Conservation (phyloP, 1,140 invertebrate species). For the Eurytemora carolleeae region DNA sequence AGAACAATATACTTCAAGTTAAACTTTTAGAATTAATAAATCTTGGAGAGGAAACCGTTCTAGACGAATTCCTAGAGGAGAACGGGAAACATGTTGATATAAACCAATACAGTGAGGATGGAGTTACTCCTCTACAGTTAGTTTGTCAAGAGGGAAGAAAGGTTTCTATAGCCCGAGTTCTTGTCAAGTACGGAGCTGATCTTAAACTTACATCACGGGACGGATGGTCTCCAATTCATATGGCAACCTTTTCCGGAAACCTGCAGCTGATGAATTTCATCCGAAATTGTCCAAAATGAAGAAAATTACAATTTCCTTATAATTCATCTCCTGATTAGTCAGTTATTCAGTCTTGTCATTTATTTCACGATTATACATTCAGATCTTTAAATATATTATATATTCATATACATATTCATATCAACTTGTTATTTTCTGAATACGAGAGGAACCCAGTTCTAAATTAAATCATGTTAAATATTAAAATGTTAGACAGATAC, state of each 20-base stretch:
- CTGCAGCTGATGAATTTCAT: not conserved
- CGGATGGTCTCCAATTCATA: conserved; percentile 32
- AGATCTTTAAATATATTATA: too few relatives aligned
- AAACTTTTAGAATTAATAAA: not conserved
- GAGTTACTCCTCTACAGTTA: conserved; percentile 30
- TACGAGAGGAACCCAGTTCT: too few relatives aligned
- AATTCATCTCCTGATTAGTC: too few relatives aligned
- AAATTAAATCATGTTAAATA: too few relatives aligned
- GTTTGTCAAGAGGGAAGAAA: conserved; percentile 27
- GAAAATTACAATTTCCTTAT: too few relatives aligned
- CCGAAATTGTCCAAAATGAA: not conserved
- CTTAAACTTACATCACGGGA: conserved; percentile 29
- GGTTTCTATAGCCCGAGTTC: conserved; percentile 30
- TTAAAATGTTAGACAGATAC: too few relatives aligned
- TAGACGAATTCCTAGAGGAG: conserved; percentile 3
- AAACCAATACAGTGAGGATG: conserved; percentile 29
- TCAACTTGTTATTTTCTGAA: too few relatives aligned
- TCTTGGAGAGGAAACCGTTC: not conserved
- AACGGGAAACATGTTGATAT: conserved; percentile 8
- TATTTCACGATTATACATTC: too few relatives aligned
- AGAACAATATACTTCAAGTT: not conserved
- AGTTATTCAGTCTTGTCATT: too few relatives aligned
- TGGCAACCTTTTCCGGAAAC: conserved; percentile 27
- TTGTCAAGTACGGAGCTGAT: conserved; percentile 32
- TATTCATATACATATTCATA: too few relatives aligned